Evolutionary conservation across 35 echinoderm and acorn worm species (phyloP).

Genomic region (Diadema setosum): DNA sequence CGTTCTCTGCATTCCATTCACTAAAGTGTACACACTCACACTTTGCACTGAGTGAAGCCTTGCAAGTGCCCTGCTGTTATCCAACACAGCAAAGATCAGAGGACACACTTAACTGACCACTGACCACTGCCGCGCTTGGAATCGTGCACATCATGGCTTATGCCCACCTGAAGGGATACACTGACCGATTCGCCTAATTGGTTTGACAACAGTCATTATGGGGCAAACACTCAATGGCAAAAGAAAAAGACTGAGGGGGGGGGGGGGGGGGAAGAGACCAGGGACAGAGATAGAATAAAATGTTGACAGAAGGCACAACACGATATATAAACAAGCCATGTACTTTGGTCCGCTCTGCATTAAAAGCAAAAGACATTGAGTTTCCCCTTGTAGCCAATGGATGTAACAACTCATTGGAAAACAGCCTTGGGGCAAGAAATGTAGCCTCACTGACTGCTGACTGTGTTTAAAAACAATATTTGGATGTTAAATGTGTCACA

Average conservation of each 20-base stretch:
- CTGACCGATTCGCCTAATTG: background rate
- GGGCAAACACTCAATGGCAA: background rate
- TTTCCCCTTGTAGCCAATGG: background rate
- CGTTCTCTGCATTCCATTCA: background rate
- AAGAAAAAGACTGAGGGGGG: background rate
- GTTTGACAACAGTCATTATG: background rate
- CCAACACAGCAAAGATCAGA: background rate
- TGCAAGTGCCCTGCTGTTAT: background rate
- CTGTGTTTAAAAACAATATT: no score
- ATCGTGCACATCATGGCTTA: background rate
- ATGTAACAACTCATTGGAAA: no score
- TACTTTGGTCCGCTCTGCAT: background rate
- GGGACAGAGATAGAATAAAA: no score
- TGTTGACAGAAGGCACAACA: no score
- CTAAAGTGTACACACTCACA: background rate
- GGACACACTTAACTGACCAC: background rate
- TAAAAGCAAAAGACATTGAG: background rate
- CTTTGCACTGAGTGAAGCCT: background rate
- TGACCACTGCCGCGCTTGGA: background rate
- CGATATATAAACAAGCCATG: background rate
- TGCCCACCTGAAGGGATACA: background rate
- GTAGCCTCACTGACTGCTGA: no score
- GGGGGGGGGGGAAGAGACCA: background rate
- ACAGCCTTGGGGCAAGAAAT: no score
- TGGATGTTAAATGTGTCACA: no score